Evolutionary conservation across 1,140 invertebrate species (phyloP).

Genomic region (Melitaea cinxia): DNA sequence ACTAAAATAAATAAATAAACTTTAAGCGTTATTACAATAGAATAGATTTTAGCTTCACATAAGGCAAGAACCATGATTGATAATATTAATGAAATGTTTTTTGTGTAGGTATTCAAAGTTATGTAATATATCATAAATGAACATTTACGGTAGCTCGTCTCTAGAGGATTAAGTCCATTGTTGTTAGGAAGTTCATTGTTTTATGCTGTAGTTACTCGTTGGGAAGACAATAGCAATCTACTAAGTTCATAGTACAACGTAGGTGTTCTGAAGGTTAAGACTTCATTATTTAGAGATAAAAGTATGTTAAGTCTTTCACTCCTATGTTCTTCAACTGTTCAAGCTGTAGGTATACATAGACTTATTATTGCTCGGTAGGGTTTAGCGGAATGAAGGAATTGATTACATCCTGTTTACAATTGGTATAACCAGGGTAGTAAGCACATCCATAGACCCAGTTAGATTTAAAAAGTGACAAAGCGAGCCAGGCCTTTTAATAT

Average conservation of each 20-base stretch:
- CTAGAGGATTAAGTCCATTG: conserved; percentile 5
- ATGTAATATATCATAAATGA: neutral
- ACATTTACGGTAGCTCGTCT: neutral
- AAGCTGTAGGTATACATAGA: no score
- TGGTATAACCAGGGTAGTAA: no score
- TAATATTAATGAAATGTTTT: neutral
- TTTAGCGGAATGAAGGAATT: no score
- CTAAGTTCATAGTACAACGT: neutral
- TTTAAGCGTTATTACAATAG: no score
- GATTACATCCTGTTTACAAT: no score
- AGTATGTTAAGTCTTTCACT: no score
- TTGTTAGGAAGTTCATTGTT: neutral
- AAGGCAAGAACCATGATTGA: neutral
- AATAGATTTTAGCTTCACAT: neutral
- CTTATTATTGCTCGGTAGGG: no score
- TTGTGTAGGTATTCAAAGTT: conserved; percentile 4
- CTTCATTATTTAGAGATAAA: neutral
- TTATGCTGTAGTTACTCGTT: neutral
- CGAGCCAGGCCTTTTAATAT: no score
- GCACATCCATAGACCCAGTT: no score
- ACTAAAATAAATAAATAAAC: no score
- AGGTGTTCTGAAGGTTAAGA: neutral
- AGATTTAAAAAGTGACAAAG: no score
- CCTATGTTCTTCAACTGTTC: no score
- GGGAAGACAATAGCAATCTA: neutral